phyloP scores from a whole-genome alignment of 2,888 invertebrate species.

The Trissolcus japonicus region DNA sequence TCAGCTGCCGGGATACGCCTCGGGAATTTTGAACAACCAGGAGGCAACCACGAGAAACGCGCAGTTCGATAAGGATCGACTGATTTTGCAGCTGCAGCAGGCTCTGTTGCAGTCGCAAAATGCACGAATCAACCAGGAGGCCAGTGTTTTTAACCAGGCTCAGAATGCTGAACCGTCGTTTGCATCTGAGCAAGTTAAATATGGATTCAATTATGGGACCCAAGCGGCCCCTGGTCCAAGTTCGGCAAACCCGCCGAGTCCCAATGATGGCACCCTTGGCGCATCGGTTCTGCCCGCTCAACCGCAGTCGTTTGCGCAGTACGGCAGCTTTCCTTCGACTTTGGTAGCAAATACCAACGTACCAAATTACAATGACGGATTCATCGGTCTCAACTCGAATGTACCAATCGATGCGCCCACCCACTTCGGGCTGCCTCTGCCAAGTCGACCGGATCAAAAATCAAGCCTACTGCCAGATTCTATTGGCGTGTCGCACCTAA shows the following conservation, averaged over 20 bases:
- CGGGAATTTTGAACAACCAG: constrained; percentile 65
- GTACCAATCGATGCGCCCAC: constrained; percentile 64
- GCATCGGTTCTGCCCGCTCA: constrained; percentile 14
- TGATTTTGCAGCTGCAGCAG: constrained; percentile 68
- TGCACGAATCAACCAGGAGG: background rate
- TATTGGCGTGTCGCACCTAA: constrained; percentile 35
- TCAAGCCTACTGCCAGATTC: constrained; percentile 50
- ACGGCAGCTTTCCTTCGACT: constrained; percentile 68
- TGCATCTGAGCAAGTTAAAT: too few relatives aligned
- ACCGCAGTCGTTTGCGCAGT: constrained; percentile 60
- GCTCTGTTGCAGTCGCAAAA: constrained; percentile 62
- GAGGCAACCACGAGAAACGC: constrained; percentile 67
- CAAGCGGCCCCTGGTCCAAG: background rate
- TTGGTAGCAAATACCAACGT: constrained; percentile 62
- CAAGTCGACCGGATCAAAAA: constrained; percentile 58
- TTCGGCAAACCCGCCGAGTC: background rate
- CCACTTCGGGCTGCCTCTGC: constrained; percentile 70
- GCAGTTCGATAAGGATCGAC: constrained; percentile 69
- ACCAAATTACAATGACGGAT: constrained; percentile 27
- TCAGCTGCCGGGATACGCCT: constrained; percentile 69
- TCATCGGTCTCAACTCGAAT: constrained; percentile 17
- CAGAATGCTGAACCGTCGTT: background rate
- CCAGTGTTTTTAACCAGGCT: background rate
- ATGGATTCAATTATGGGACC: background rate
- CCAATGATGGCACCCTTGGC: background rate